Evolutionary conservation across 2,888 invertebrate genomes (phyloP), one percentile per base, ranked within the genome.

Genomic region (Eupithecia tripunctaria): DNA sequence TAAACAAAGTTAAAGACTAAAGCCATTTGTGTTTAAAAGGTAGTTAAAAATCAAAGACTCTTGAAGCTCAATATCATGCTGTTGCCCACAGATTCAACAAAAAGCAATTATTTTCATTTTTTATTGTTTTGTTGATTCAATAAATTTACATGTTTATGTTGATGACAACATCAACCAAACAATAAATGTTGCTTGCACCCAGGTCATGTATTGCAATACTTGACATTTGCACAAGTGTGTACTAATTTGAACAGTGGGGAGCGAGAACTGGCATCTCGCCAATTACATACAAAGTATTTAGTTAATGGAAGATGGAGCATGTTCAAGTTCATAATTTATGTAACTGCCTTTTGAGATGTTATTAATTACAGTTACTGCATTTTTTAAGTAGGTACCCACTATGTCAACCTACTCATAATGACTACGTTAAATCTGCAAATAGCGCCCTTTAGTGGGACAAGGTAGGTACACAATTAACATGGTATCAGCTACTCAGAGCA

Each of bases 201-300:
- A 56, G 78, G 73, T 80, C 80, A 27, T 70, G 69, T 71, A 75
- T 71, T 67, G 67, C 83, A 80, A 82, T 83, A 82, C 81, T 85
- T 81, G 80, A 85, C 84, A 83, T 83, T 83, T 79, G 78, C 74
- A 68, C 73, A 72, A 74, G 76, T 79, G 75, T 85, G 82, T 87
- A 88, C 83, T 84, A 89, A 90, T 91, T 85, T 88, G 84, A 88
- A 76, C 84, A 82, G 84, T 86, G 86, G 87, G 85, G 87, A 87
- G 80, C 76, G 77, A 76, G 43, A 74, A 59, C 81, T 92, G 92
- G 92, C 88, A 73, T 67, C 74, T 6, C 75, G 88, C 92, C 92
- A 92, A 74, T 87, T 88, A 85, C 82, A 82, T 84, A 82, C 64
- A 36, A 32, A 21, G 81, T 82, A 72, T 81, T 71, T 79, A 83